Evolutionary conservation across 2,888 invertebrate species (phyloP), one percentile per base, ranked within the genome.

Genomic region (Melanostoma mellinum): DNA sequence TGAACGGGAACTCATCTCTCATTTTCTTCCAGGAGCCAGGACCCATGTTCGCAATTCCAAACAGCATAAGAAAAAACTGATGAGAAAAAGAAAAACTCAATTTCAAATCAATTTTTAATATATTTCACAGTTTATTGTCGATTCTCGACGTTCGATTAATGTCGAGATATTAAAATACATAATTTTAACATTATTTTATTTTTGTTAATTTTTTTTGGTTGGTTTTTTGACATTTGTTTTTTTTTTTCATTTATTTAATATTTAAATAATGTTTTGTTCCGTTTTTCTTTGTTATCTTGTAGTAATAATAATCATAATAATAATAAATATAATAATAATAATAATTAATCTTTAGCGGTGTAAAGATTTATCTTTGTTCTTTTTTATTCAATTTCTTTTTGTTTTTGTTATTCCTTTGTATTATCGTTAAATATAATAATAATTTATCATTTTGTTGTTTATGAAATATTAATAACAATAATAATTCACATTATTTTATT

Each of bases 121-220:
- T 87, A 89, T 90, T 90, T 91, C 91, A 91, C 90, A 91, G 90
- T 91, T 91, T 91, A 91, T 91, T 91, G 91, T 91, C 91, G 90
- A 89, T 90, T 91, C 91, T 90, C 91, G 90, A 91, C 90, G 86
- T 88, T 89, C 89, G 89, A 89, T 89, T 90, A 89, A 87, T 88
- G 90, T 89, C 90, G 90, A 90, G 90, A 90, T 90, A 88, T 87
- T 88, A 89, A 90, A 89, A 89, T 90, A 90, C 88, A 88, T 89
- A 89, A 88, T 88, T 87, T 86, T 85, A 86, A 86, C 84, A 85
- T 75, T 85, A 77, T 79, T 86, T 76, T 67, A 67, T 72, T 76
- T 86, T 78, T 77, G 78, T 81, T 79, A 85, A 85, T 72, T 79
- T 76, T 86, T 61, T 86, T 74, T 85, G 77, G 76, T 84, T 86